Conservation (phyloP, 2,888 invertebrate genomes). For the Heliconius ethilla region DNA sequence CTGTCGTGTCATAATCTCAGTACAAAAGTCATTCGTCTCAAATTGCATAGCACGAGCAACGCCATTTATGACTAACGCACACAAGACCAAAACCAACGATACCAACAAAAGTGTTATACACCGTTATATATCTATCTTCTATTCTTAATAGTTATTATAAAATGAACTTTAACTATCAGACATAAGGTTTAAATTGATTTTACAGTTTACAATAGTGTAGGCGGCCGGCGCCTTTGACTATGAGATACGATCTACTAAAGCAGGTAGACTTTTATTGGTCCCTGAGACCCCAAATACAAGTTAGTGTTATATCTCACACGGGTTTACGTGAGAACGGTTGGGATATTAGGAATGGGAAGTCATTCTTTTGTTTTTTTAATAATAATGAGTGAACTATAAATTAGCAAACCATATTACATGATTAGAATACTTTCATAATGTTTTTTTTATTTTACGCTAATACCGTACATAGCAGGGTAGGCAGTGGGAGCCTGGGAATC, state of each 20-base stretch:
- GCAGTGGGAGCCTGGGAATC: background rate
- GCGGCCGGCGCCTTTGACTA: conserved; percentile 77
- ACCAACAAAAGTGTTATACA: conserved; percentile 73
- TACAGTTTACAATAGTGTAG: conserved; percentile 46
- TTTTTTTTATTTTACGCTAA: background rate
- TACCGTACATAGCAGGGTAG: too few relatives aligned
- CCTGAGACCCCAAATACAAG: conserved; percentile 53
- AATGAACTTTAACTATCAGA: conserved; percentile 1
- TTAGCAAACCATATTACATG: background rate
- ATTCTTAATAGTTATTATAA: conserved; percentile 35
- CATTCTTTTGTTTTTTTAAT: background rate
- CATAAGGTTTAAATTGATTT: conserved; percentile 14
- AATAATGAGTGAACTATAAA: background rate
- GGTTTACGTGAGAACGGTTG: conserved; percentile 33
- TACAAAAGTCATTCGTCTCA: conserved; percentile 24
- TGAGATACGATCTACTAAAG: conserved; percentile 77
- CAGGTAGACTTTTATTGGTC: conserved; percentile 77
- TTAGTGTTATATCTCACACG: conserved; percentile 43
- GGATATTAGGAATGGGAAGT: conserved; percentile 18
- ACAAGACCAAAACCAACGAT: conserved; percentile 76
- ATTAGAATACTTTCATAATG: background rate
- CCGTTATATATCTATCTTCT: conserved; percentile 57
- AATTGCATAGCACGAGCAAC: conserved; percentile 39
- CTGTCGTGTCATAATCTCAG: background rate
- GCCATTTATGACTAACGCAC: conserved; percentile 67